Conservation (phyloP, 2,797 vertebrate species). For the Falco concolor region DNA sequence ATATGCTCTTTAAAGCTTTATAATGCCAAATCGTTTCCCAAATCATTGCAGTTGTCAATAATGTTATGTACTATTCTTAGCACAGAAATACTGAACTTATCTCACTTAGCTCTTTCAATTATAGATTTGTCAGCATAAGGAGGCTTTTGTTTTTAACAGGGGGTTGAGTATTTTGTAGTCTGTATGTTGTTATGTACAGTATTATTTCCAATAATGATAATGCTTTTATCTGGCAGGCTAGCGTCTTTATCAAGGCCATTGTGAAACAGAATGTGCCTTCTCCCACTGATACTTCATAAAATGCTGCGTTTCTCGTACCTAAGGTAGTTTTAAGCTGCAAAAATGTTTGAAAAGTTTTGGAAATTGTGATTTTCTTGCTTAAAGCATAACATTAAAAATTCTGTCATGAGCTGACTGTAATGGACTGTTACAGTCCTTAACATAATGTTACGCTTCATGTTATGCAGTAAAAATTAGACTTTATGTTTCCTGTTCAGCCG, state of each 20-base stretch:
- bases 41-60: not conserved
- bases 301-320: not conserved
- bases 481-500: not conserved
- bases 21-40: not conserved
- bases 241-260: not conserved
- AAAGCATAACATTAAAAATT: not conserved
- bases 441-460: not conserved
- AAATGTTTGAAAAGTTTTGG: not conserved
- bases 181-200: not conserved
- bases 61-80: not conserved
- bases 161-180: not conserved
- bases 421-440: not conserved
- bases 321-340: not conserved
- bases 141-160: not conserved
- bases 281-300: not conserved
- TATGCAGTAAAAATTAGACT: not conserved
- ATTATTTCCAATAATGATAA: not conserved
- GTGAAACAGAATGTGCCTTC: not conserved
- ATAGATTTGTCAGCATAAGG: not conserved
- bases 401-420: not conserved
- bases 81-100: not conserved
- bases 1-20: not conserved
- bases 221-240: not conserved
- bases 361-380: not conserved
- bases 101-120: rapidly evolving